These are phyloP conservation scores for Syngnathus rostellatus DNA, from an alignment of 2,797 vertebrate genomes.

Conservation along the genomic window DNA sequence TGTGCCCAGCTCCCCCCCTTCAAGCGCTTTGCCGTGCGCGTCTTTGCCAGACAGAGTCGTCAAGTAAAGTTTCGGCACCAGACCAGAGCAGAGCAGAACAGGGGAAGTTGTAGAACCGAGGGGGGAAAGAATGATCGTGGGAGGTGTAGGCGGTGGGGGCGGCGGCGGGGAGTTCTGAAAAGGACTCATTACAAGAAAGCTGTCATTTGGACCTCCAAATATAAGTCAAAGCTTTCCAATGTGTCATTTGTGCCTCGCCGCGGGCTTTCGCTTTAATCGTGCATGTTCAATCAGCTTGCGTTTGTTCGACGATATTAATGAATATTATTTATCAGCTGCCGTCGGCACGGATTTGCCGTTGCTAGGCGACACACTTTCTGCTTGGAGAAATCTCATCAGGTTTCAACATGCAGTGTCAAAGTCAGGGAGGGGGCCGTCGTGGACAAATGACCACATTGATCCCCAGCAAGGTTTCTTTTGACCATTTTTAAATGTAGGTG, in stretches of 20 bases:
- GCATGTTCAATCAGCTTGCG: constrained; percentile 32
- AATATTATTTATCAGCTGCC: constrained; percentile 42
- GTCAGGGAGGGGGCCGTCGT: constrained; percentile 4
- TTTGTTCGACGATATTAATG: constrained; percentile 37
- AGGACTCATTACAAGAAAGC: background rate
- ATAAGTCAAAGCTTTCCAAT: background rate
- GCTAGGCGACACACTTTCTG: constrained; percentile 52
- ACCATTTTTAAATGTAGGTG: no score
- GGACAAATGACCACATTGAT: background rate
- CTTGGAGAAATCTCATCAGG: constrained; percentile 49
- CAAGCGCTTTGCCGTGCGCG: constrained; percentile 35
- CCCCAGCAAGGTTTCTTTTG: no score
- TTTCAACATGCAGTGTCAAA: constrained; percentile 36
- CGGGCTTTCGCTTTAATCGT: background rate
- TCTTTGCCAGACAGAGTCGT: constrained; percentile 43
- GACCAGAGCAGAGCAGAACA: background rate
- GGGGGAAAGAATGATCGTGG: constrained; percentile 16
- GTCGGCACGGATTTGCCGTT: constrained; percentile 40
- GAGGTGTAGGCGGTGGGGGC: background rate
- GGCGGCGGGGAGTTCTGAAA: background rate
- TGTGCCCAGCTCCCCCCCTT: constrained; percentile 37
- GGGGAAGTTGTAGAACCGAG: constrained; percentile 5
- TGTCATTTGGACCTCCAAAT: background rate
- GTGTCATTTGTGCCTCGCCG: background rate
- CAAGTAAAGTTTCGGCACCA: constrained; percentile 34